Base-by-base conservation (phyloP, 2,888 invertebrate genomes). In the Lasius fuliginosus region DNA sequence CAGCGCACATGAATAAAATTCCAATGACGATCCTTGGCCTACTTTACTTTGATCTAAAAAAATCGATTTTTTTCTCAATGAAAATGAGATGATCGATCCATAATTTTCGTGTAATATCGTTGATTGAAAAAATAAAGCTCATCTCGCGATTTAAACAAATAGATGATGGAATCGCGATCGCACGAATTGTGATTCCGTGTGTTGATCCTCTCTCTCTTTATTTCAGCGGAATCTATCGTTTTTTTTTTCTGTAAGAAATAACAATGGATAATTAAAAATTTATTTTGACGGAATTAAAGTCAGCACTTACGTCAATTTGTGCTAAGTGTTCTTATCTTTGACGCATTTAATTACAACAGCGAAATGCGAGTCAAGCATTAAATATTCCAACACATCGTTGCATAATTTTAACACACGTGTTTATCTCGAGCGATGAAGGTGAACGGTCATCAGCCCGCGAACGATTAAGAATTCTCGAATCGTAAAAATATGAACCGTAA, bases 271-370 rank as follows among this genome's bases (percentile, higher is more conserved):
- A 9, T 56, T n/a, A 46, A 33, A 75, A 49, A 27, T 65, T 33
- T 27, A 49, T 46, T 42, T n/a, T 12, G n/a, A 46, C 33, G 18
- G 69, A 15, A 33, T 30, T 42, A 69, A 49, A 68, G 58, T n/a
- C 69, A 23, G 8, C 33, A 2, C 42, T 12, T 69, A 53, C 67
- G 42, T 76, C 69, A 69, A 60, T 79, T 46, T 46, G 4, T 33
- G 46, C 30, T 58, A 58, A 68, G n/a, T 30, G 23, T 76, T 12
- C 30, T 40, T 12, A 23, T 33, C 73, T 60, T 60, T 71, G 58
- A 71, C 33, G 71, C 71, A 79, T 46, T 60, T 49, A 36, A 60
- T 73, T 81, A 73, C 73, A 81, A 46, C 42, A 58, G 33, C 42
- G 33, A 69, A 23, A n/a, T 27, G 30, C 30, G n/a, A 67, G n/a